Evolutionary conservation across 2,888 invertebrate species (phyloP).

Genomic region (Drosophila nigricruria): DNA sequence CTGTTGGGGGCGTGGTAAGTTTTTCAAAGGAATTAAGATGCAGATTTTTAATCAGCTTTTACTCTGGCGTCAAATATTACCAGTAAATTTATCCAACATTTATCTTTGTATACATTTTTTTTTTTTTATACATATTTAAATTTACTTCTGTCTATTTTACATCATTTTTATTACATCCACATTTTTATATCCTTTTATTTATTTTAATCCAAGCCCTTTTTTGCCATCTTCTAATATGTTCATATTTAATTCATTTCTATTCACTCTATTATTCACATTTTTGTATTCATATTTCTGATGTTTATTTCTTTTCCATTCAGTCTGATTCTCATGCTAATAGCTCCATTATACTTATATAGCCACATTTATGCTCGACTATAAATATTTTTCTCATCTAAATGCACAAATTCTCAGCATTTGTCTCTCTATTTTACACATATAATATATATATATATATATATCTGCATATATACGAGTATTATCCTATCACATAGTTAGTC

Average conservation of each 20-base stretch:
- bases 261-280: not conserved
- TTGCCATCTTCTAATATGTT: not conserved
- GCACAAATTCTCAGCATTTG: not conserved
- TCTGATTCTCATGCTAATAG: slow-evolving; percentile 2
- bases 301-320: not conserved
- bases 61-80: too few species aligned
- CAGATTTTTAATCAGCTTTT: too few species aligned
- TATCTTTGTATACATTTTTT: not conserved
- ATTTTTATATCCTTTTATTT: not conserved
- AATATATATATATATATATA: not conserved
- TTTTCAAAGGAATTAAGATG: too few species aligned
- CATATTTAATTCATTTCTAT: not conserved
- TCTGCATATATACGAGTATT: not conserved
- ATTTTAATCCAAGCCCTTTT: not conserved
- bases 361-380: not conserved
- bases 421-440: not conserved
- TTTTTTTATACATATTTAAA: not conserved
- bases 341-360: not conserved
- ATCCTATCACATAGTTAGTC: not conserved
- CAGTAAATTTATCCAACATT: too few species aligned
- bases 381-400: slow-evolving; percentile 3
- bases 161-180: not conserved
- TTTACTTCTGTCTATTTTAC: not conserved
- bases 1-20: too few species aligned
- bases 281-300: not conserved